phyloP scores from a whole-genome alignment of 2,888 invertebrate species.

The Tachina grossa region DNA sequence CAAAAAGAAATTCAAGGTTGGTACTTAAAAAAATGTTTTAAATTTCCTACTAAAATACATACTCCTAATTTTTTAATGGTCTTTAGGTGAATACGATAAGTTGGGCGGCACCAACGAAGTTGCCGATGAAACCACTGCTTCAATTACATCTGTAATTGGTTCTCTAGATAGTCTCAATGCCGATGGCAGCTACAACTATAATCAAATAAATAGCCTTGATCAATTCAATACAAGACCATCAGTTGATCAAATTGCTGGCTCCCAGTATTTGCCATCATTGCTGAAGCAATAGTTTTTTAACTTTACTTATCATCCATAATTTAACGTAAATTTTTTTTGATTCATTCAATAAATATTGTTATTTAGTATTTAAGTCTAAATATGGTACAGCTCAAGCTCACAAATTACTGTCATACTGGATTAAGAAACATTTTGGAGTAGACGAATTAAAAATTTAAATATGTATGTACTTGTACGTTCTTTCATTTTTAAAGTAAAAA shows the following conservation, averaged over 20 bases:
- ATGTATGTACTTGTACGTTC: background rate
- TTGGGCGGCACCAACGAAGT: slow-evolving; percentile 80
- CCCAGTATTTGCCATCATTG: slow-evolving; percentile 77
- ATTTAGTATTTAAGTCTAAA: slow-evolving; percentile 56
- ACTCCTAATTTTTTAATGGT: background rate
- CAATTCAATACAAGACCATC: background rate
- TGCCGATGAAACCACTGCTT: slow-evolving; percentile 78
- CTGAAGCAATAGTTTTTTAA: slow-evolving; percentile 44
- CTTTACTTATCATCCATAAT: slow-evolving; percentile 1
- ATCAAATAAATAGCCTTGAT: slow-evolving; percentile 4
- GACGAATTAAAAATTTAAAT: slow-evolving; percentile 20
- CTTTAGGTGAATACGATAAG: slow-evolving; percentile 79
- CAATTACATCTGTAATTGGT: slow-evolving; percentile 79
- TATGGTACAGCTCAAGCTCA: slow-evolving; percentile 32
- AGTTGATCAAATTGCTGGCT: slow-evolving; percentile 69
- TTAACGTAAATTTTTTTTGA: slow-evolving; percentile 12
- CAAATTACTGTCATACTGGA: slow-evolving; percentile 32
- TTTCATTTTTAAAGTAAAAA: background rate
- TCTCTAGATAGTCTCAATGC: slow-evolving; percentile 74
- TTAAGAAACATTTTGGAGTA: slow-evolving; percentile 23
- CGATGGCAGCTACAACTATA: slow-evolving; percentile 78
- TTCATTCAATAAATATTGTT: slow-evolving; percentile 20
- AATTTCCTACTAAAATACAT: background rate
- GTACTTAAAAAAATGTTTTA: background rate
- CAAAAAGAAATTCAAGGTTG: slow-evolving; percentile 80